These are phyloP conservation scores for Tapirus indicus DNA, from an alignment of 2,797 vertebrate species.

Conservation along the genomic window DNA sequence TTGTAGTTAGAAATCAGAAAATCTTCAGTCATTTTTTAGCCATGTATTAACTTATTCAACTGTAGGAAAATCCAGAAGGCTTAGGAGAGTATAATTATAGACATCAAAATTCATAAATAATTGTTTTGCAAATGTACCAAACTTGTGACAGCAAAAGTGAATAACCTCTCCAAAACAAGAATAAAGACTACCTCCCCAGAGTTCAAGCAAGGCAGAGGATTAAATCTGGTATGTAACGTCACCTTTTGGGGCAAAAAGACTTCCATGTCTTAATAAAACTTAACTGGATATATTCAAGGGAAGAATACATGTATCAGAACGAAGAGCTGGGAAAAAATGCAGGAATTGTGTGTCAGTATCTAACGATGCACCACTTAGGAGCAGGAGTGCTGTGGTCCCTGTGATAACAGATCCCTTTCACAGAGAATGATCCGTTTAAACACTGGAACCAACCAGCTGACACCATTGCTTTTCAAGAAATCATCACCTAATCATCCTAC, in stretches of 20 bases:
- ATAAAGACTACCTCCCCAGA: not conserved
- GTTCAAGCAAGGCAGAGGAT: not conserved
- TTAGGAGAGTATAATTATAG: not conserved
- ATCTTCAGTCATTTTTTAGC: not conserved
- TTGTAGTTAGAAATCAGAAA: not conserved
- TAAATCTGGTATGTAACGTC: not conserved
- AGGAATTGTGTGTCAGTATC: not conserved
- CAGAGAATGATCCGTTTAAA: not conserved
- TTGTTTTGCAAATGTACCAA: not conserved
- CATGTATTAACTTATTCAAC: not conserved
- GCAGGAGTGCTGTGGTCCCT: not conserved
- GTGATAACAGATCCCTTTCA: not conserved
- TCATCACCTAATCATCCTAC: not conserved
- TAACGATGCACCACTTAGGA: not conserved
- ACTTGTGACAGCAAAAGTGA: not conserved
- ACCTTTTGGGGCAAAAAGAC: not conserved
- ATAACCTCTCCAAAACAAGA: not conserved
- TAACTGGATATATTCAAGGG: not conserved
- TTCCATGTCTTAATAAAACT: not conserved
- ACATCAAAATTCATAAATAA: conserved; percentile 33
- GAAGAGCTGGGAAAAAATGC: not conserved
- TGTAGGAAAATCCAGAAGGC: not conserved
- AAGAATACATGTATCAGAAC: not conserved
- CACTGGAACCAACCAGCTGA: not conserved
- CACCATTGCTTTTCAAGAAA: not conserved